These are phyloP conservation scores for Emys orbicularis DNA, from an alignment of 2,797 vertebrate species.

Conservation along the genomic window DNA sequence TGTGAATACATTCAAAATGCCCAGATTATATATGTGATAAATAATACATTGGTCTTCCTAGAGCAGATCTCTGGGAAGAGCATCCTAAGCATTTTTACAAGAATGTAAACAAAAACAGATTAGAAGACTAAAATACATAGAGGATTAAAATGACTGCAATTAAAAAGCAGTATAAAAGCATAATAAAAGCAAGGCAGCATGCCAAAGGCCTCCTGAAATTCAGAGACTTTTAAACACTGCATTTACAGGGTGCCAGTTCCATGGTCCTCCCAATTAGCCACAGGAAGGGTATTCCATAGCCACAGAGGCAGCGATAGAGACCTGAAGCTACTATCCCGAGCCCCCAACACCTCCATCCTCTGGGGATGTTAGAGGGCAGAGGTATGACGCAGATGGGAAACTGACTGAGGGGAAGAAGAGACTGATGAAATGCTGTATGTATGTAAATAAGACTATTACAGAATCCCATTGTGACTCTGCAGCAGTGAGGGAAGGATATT, in stretches of 20 bases:
- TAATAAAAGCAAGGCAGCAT: constrained; percentile 1
- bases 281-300: constrained; percentile 29
- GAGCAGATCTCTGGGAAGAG: constrained; percentile 44
- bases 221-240: neutral
- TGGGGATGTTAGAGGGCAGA: neutral
- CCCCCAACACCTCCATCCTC: neutral
- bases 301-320: constrained; percentile 48
- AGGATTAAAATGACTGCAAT: neutral
- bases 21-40: constrained; percentile 25
- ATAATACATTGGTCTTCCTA: constrained; percentile 45
- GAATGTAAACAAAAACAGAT: neutral
- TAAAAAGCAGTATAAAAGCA: constrained; percentile 20
- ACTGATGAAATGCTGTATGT: constrained; percentile 62
- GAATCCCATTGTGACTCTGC: constrained; percentile 36
- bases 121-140: neutral
- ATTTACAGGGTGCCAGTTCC: neutral
- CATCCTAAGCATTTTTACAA: constrained; percentile 2
- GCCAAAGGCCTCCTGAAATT: neutral
- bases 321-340: neutral
- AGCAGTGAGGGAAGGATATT: constrained; percentile 46
- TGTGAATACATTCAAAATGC: constrained; percentile 2
- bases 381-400: constrained; percentile 54
- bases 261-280: neutral
- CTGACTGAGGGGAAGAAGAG: constrained; percentile 30
- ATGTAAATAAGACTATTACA: constrained; percentile 67